Percentiles rank a stretch among this genome's conserved stretches.
Conservation (phyloP, 1,140 invertebrate genomes). For the Bombus haemorrhoidalis region DNA sequence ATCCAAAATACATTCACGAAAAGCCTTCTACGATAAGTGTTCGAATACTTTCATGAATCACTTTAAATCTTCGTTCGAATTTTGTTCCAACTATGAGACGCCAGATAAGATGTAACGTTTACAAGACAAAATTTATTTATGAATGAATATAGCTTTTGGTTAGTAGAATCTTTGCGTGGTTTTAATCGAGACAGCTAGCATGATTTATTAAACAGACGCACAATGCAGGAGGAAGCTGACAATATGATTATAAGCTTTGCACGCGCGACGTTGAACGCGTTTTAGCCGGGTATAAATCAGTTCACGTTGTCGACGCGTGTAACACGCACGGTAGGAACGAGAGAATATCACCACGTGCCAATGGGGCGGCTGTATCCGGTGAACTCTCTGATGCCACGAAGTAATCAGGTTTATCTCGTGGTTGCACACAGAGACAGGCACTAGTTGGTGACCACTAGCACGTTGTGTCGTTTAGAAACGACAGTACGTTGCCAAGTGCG, state of each 20-base stretch:
- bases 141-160: too few species aligned
- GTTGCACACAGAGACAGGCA: conserved; percentile 62
- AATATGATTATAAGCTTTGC: conserved; percentile 38
- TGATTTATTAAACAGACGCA: background rate
- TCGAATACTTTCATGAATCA: too few species aligned
- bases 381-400: conserved; percentile 56
- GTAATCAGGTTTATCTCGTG: conserved; percentile 68
- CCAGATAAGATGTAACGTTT: too few species aligned
- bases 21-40: too few species aligned
- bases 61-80: too few species aligned
- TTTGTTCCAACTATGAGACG: too few species aligned
- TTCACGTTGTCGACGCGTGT: conserved; percentile 51
- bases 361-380: conserved; percentile 42
- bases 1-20: too few species aligned
- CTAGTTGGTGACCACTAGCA: conserved; percentile 46
- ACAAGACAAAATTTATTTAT: too few species aligned
- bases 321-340: conserved; percentile 33
- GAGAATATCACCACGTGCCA: conserved; percentile 60
- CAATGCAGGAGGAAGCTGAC: background rate
- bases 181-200: background rate
- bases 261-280: conserved; percentile 12
- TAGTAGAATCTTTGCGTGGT: background rate
- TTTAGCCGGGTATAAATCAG: conserved; percentile 60
- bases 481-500: conserved; percentile 21
- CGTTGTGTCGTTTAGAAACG: conserved; percentile 58